Percentiles rank a stretch among this genome's conserved stretches.
Conservation (phyloP, 1,140 invertebrate species). For the Propsilocerus akamusi region DNA sequence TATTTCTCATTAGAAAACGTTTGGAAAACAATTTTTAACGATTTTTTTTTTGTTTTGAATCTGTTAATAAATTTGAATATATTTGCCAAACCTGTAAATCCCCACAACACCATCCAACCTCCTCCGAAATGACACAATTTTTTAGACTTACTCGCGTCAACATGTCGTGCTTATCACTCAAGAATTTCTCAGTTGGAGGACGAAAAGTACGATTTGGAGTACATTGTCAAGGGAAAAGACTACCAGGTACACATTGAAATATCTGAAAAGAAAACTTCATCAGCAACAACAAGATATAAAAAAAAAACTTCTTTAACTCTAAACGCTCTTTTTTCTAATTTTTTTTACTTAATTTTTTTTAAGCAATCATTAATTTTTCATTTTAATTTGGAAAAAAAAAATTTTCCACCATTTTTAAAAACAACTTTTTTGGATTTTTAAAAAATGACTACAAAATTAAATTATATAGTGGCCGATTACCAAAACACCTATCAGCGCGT, state of each 20-base stretch:
- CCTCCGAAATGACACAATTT: too few relatives aligned
- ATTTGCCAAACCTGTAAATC: too few relatives aligned
- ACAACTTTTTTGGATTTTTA: not conserved
- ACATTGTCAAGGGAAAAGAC: conserved; percentile 93
- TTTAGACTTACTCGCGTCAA: conserved; percentile 57
- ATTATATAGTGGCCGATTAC: not conserved
- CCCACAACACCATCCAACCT: too few relatives aligned
- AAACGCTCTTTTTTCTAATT: conserved; percentile 10
- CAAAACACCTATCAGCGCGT: not conserved
- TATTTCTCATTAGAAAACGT: too few relatives aligned
- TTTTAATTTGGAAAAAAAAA: too few relatives aligned
- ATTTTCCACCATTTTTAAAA: too few relatives aligned
- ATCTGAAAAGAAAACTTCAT: conserved; percentile 2
- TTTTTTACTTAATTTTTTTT: conserved; percentile 9
- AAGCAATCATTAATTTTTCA: too few relatives aligned
- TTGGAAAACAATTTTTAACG: too few relatives aligned
- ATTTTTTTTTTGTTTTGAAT: too few relatives aligned
- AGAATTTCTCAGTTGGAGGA: conserved; percentile 79
- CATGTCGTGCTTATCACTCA: conserved; percentile 72
- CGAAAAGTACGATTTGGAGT: conserved; percentile 96
- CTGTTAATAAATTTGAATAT: too few relatives aligned
- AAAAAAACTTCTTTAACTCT: conserved; percentile 9
- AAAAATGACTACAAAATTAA: not conserved
- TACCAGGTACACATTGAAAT: conserved; percentile 54
- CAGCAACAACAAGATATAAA: too few relatives aligned